Conservation (phyloP, 2,797 vertebrate genomes). For the Sus cebifrons region DNA sequence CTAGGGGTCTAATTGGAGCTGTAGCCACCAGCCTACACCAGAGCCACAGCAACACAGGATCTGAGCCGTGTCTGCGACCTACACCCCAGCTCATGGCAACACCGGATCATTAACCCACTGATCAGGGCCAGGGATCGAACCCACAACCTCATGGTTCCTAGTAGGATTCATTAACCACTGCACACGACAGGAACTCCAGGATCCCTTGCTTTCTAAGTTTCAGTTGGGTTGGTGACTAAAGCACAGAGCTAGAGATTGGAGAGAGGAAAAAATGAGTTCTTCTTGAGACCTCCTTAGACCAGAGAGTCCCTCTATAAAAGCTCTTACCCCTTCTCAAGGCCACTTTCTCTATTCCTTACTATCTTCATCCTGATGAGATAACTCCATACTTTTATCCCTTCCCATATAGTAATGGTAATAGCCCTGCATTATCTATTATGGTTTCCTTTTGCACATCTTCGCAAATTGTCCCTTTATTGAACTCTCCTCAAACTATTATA, state of each 20-base stretch:
- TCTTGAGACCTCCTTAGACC: neutral
- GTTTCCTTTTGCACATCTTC: neutral
- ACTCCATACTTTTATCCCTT: neutral
- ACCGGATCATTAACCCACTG: too few relatives aligned
- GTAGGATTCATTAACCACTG: too few relatives aligned
- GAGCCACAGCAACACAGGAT: too few relatives aligned
- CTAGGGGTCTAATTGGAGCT: too few relatives aligned
- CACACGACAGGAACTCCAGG: too few relatives aligned
- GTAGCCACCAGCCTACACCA: too few relatives aligned
- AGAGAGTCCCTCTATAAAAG: neutral
- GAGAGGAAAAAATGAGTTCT: neutral
- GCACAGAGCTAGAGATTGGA: neutral
- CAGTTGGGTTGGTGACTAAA: neutral
- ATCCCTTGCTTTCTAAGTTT: neutral
- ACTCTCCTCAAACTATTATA: neutral
- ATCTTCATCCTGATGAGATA: neutral
- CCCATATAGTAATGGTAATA: neutral
- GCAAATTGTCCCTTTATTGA: neutral
- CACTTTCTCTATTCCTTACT: neutral
- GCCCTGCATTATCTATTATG: neutral
- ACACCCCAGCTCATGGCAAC: too few relatives aligned
- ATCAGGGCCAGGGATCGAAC: too few relatives aligned
- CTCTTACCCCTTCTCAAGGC: neutral
- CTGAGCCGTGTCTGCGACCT: too few relatives aligned
- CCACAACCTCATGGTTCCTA: too few relatives aligned